Conservation (phyloP, 1,140 invertebrate genomes). For the Hetaerina americana region DNA sequence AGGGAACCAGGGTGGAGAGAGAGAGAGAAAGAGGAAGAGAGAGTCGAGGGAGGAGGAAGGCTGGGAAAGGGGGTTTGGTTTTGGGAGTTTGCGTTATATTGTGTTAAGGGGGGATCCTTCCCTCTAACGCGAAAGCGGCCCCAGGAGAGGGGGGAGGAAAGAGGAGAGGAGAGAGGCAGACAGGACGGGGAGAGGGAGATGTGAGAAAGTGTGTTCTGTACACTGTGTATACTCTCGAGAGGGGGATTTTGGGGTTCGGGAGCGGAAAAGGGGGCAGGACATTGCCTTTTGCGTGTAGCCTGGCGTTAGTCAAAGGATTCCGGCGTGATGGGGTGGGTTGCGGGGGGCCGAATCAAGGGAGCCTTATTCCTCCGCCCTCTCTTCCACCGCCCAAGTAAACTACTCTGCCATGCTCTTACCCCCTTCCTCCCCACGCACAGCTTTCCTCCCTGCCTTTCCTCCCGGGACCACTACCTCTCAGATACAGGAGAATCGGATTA, state of each 20-base stretch:
- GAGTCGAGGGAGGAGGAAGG: constrained; percentile 14
- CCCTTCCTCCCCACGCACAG: constrained; percentile 11
- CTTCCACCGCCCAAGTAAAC: constrained; percentile 1
- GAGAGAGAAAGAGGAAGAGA: constrained; percentile 20
- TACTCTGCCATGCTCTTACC: constrained; percentile 13
- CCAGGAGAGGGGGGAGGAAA: constrained; percentile 12
- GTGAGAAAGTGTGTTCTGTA: no score
- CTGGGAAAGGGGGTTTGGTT: constrained; percentile 32
- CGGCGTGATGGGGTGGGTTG: no score
- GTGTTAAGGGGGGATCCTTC: constrained; percentile 24
- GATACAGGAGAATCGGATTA: constrained; percentile 2
- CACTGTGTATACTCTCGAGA: background rate
- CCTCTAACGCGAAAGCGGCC: constrained; percentile 33
- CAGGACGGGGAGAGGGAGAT: no score
- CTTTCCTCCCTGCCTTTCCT: constrained; percentile 1
- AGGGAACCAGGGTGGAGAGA: constrained; percentile 20
- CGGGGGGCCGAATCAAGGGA: background rate
- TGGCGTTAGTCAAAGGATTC: background rate
- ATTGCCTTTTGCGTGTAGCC: background rate
- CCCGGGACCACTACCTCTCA: constrained; percentile 9
- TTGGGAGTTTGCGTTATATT: constrained; percentile 37
- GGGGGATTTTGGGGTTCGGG: no score
- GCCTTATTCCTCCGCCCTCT: constrained; percentile 23
- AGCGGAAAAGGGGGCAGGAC: background rate
- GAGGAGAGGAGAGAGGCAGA: constrained; percentile 6